Evolutionary conservation across 2,888 invertebrate species (phyloP).

Genomic region (Steromphala cineraria): DNA sequence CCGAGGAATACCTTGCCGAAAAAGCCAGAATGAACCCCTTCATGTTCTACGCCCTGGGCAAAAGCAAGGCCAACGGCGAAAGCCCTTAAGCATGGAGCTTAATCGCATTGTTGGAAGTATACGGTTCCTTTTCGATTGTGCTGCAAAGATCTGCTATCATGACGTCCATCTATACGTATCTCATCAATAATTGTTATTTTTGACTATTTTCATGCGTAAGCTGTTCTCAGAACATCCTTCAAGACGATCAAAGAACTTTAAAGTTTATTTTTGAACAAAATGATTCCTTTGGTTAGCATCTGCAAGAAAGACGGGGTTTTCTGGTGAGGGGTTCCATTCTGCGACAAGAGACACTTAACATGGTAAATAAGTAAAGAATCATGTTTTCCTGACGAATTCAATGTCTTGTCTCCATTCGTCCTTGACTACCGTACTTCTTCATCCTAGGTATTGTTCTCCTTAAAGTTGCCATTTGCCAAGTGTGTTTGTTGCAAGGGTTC

Average conservation of each 20-base stretch:
- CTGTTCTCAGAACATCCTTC: neutral
- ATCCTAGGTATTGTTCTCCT: neutral
- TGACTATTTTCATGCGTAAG: neutral
- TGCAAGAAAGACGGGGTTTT: too few species aligned
- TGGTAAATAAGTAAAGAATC: too few species aligned
- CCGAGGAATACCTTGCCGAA: neutral
- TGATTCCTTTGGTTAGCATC: too few species aligned
- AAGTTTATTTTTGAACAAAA: too few species aligned
- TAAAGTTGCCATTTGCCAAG: neutral
- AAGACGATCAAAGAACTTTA: neutral
- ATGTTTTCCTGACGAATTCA: neutral
- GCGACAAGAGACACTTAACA: too few species aligned
- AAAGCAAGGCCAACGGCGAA: neutral
- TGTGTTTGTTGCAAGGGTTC: neutral
- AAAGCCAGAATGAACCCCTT: neutral
- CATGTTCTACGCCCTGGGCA: neutral
- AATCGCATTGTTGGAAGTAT: neutral
- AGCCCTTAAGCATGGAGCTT: neutral
- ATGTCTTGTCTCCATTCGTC: neutral
- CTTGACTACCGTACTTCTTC: neutral
- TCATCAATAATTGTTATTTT: neutral
- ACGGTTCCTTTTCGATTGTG: slow-evolving; percentile 2
- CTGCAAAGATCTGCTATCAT: neutral
- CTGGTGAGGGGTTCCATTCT: too few species aligned
- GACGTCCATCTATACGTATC: slow-evolving; percentile 7